These are phyloP conservation scores for Heliconius hermathena DNA, from an alignment of 1,140 invertebrate genomes.

Conservation along the genomic window DNA sequence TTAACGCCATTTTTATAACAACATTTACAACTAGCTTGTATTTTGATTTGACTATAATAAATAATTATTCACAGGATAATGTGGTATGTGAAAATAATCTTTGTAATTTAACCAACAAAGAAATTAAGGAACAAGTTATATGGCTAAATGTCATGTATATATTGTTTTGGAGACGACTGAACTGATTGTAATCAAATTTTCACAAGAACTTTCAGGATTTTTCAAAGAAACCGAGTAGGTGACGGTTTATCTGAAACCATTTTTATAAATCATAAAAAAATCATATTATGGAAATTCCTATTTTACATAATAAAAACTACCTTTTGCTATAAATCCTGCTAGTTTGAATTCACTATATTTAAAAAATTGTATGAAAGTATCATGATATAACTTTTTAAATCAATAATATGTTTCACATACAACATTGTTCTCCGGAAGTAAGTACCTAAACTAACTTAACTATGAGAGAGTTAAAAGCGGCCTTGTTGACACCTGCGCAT, in stretches of 20 bases:
- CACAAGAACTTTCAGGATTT: background rate
- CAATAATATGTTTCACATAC: background rate
- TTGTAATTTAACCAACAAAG: background rate
- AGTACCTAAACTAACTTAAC: background rate
- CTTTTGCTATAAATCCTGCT: no score
- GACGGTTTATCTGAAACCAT: no score
- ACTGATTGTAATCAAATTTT: background rate
- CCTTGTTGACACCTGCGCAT: slow-evolving; percentile 31
- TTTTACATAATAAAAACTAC: no score
- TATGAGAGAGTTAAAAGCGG: slow-evolving; percentile 48
- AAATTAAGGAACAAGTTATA: no score
- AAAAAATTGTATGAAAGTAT: no score
- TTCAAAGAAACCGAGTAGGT: background rate
- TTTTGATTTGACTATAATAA: background rate
- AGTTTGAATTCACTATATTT: no score
- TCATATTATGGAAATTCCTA: no score
- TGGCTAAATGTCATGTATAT: no score
- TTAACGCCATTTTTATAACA: background rate
- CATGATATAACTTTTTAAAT: background rate
- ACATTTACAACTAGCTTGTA: background rate
- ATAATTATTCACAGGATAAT: background rate
- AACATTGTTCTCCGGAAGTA: background rate
- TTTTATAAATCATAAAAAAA: no score
- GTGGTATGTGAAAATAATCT: background rate
- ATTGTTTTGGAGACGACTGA: no score